Conservation (phyloP, 2,888 invertebrate species). For the Sminthurides aquaticus region DNA sequence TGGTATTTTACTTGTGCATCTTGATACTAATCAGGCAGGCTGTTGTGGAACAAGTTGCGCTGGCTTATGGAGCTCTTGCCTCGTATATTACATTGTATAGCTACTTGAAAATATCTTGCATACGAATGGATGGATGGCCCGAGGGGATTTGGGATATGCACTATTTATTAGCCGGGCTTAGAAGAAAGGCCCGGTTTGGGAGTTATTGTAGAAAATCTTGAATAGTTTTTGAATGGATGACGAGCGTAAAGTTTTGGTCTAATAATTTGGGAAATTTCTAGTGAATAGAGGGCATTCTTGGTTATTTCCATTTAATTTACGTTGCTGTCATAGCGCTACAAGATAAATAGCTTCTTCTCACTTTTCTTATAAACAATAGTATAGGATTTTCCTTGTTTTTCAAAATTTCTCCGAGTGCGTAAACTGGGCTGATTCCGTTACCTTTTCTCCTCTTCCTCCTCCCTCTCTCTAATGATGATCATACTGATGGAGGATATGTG, state of each 20-base stretch:
- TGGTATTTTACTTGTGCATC: not conserved
- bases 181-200: not conserved
- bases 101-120: too few relatives aligned
- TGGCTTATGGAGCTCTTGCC: too few relatives aligned
- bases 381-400: not conserved
- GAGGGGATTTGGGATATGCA: too few relatives aligned
- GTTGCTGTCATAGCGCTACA: constrained; percentile 39
- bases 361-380: not conserved
- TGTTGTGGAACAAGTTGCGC: too few relatives aligned
- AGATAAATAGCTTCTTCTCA: constrained; percentile 37
- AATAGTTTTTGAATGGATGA: not conserved
- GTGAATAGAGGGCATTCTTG: constrained; percentile 25
- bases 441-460: not conserved
- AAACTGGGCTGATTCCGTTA: too few relatives aligned
- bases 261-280: not conserved
- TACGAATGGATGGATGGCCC: too few relatives aligned
- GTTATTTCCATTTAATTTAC: constrained; percentile 31
- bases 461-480: too few relatives aligned
- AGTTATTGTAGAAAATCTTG: not conserved
- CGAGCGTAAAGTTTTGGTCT: not conserved
- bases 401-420: not conserved
- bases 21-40: not conserved
- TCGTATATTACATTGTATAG: too few relatives aligned
- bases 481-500: not conserved
- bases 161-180: too few relatives aligned